Evolutionary conservation across 30 jellyfish, hydroid and myxozoan species (phyloP).

Genomic region (Cassiopea andromeda): DNA sequence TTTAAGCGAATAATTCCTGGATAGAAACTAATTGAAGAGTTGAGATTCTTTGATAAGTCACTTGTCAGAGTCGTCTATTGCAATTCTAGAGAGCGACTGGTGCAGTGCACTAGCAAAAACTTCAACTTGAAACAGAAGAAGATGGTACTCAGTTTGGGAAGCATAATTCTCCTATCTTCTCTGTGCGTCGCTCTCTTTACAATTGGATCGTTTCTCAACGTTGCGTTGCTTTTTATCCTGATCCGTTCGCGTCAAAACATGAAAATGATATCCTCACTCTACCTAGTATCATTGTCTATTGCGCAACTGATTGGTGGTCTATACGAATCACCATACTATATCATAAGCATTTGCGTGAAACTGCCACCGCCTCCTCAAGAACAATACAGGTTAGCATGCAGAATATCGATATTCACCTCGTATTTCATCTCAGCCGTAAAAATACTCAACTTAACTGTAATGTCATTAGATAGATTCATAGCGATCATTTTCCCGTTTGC

Average conservation of each 20-base stretch:
- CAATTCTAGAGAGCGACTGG: background rate
- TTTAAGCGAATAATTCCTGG: background rate
- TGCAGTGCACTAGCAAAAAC: no score
- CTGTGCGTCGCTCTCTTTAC: slow-evolving; percentile 24
- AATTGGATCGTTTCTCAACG: slow-evolving; percentile 35
- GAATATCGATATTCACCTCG: slow-evolving; percentile 25
- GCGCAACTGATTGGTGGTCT: slow-evolving; percentile 42
- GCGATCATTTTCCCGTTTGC: slow-evolving; percentile 38
- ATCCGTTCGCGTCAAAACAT: slow-evolving; percentile 18
- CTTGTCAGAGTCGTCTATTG: background rate
- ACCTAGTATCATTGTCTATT: slow-evolving; percentile 16
- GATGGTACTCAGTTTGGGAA: slow-evolving; percentile 2
- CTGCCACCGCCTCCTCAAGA: slow-evolving; percentile 58
- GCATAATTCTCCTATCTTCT: slow-evolving; percentile 21
- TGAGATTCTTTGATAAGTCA: no score
- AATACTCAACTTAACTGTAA: slow-evolving; percentile 1
- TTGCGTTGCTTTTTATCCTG: slow-evolving; percentile 11
- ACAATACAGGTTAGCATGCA: slow-evolving; percentile 14
- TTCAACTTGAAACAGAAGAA: background rate
- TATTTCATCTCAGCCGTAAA: slow-evolving; percentile 25
- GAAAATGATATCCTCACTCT: slow-evolving; percentile 15
- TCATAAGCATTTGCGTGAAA: slow-evolving; percentile 27
- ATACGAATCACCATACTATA: slow-evolving; percentile 46
- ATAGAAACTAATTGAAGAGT: no score
- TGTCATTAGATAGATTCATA: slow-evolving; percentile 42